Base-by-base conservation (phyloP, 1,140 invertebrate species). In the Homarus americanus region DNA sequence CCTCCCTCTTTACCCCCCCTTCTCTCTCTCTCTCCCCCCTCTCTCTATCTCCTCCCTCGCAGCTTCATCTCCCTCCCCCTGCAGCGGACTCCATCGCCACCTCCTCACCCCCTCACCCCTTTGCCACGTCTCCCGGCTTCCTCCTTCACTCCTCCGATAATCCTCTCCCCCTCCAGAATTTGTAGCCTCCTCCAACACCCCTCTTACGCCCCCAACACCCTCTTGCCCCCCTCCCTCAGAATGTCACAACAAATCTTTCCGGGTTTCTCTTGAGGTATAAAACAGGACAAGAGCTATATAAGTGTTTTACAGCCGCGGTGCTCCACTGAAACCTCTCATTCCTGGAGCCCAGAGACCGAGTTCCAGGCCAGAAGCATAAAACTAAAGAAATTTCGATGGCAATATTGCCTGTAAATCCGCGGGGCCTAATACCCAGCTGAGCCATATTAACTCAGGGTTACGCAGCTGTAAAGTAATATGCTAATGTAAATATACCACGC, bases 381-480 rank as follows among this genome's bases (percentile, higher is more conserved):
- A 24, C 63, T 5, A 32, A 32, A 20, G 12, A 32, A 69, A 69
- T 69, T 69, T 69, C 63, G 24, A 69, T 69, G n/a, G 20, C 63
- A 0, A 69, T 69, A 69, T 69, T 69, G 63, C n/a, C n/a, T 28
- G 28, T 69, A 69, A 69, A 69, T 69, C 63, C 63, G 0, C 63
- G n/a, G 24, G n/a, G n/a, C 63, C 20, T 32, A 69, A 69, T 28
- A 28, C 63, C 63, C 63, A 69, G 63, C 24, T 28, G 63, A 28
- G 63, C 63, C 28, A 32, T 5, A 32, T 69, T 69, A 69, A 69
- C 63, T 69, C 63, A 69, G 63, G 63, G 63, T 69, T 69, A 69
- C 63, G 24, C 53, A 58, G 17, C 53, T 20, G 2, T 58, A 58
- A 58, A 69, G 63, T 69, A 28, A 69, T 69, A 69, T 69, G 63